Base-by-base conservation (phyloP, 2,113 vertebrate genomes). In the Phycodurus eques region DNA sequence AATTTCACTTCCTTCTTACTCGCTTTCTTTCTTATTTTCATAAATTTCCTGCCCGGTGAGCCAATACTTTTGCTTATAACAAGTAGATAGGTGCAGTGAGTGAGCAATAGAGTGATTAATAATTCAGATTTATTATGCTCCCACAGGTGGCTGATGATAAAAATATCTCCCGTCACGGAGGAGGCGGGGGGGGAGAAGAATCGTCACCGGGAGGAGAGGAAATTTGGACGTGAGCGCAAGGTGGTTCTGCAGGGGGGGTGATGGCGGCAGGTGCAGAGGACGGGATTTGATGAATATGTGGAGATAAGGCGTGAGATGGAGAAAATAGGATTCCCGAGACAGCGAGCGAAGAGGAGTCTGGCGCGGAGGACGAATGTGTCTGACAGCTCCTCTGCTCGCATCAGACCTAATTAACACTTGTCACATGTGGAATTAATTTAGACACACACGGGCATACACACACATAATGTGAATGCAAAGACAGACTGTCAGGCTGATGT, bases 131-230 rank as follows among this genome's bases (percentile, higher is more conserved):
- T 86, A 91, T 87, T 83, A 80, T 69, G 68, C 72, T 83, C 75
- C 83, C 83, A 83, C 87, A 88, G 89, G 85, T 88, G 87, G 75
- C 80, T 42, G 73, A 67, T 71, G 85, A 76, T 87, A 91, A 89
- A 87, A 90, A 90, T 91, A 90, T 72, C 78, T 63, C 78, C 47
- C 17, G 42, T 66, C 62, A 20, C 66, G 31, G 51, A 68, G 63
- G 43, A 39, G 35, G 35, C 35, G 3, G 35, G 35, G 35, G 7
- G 42, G 67, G 39, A 0, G 35, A 66, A 63, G n/a, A 2, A 2
- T 68, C 72, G 68, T 68, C 49, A 62, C 62, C 3, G 56, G 44
- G 53, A 39, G 64, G 63, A 53, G 51, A 67, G 61, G 54, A 72
- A 73, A 84, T 47, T 66, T 44, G 42, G 53, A 10, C 15, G 39